Conservation (phyloP, 2,797 vertebrate genomes). For the Pangasius djambal region DNA sequence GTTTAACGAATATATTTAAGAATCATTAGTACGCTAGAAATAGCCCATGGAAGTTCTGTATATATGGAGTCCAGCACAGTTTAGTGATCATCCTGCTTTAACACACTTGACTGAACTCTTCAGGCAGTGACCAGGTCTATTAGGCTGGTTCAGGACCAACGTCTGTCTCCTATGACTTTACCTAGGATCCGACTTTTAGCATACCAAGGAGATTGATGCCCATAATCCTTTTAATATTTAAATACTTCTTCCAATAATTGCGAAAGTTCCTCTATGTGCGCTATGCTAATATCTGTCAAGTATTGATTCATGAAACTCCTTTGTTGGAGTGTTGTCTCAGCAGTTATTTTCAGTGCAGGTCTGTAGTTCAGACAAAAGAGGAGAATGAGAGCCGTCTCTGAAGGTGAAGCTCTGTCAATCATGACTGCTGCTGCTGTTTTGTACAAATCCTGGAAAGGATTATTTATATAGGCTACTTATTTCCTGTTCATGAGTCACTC, state of each 20-base stretch:
- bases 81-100: neutral
- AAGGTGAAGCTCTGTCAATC: conserved; percentile 14
- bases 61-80: neutral
- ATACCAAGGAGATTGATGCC: neutral
- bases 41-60: neutral
- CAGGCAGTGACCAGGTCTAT: neutral
- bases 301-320: neutral
- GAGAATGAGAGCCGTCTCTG: neutral
- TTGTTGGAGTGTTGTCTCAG: neutral
- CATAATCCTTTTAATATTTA: conserved; percentile 1
- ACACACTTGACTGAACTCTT: neutral
- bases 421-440: neutral
- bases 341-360: neutral
- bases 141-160: neutral
- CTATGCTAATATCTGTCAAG: conserved; percentile 4
- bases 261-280: neutral
- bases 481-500: neutral
- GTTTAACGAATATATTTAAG: neutral
- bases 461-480: neutral
- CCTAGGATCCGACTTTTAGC: neutral
- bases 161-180: neutral
- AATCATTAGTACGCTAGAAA: neutral
- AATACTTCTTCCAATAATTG: neutral
- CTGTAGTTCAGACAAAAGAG: neutral
- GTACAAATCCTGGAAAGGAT: neutral